Conservation (phyloP, 2,888 invertebrate species). For the Caenorhabditis imperialis region DNA sequence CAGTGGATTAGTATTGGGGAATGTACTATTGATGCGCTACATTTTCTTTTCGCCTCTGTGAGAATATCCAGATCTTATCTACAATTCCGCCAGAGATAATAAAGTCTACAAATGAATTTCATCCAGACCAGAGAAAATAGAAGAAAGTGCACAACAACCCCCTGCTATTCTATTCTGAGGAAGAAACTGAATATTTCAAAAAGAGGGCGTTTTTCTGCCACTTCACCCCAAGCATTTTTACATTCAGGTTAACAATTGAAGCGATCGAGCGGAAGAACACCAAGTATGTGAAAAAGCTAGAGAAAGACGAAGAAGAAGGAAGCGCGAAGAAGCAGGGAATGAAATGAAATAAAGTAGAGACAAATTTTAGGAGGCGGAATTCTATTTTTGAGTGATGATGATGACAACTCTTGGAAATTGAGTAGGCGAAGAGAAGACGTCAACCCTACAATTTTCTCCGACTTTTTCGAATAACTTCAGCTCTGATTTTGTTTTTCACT, state of each 20-base stretch:
- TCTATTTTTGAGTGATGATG: constrained; percentile 51
- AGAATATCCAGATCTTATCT: too few species aligned
- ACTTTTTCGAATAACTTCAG: too few species aligned
- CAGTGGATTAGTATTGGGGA: too few species aligned
- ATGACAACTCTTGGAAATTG: constrained; percentile 39
- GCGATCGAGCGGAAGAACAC: constrained; percentile 43
- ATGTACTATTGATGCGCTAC: too few species aligned
- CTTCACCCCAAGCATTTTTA: constrained; percentile 10
- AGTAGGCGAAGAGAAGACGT: constrained; percentile 23
- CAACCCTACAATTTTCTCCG: constrained; percentile 23
- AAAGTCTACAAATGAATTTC: too few species aligned
- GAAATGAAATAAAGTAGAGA: constrained; percentile 35
- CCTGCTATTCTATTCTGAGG: too few species aligned
- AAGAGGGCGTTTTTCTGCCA: too few species aligned
- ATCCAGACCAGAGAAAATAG: too few species aligned
- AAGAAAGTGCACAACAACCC: too few species aligned
- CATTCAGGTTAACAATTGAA: constrained; percentile 34
- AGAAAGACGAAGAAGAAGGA: constrained; percentile 8
- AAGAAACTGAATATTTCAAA: too few species aligned
- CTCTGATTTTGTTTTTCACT: constrained; percentile 3
- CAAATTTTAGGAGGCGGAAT: constrained; percentile 20
- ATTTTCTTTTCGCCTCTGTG: too few species aligned
- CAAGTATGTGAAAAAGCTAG: constrained; percentile 12
- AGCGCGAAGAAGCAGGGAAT: constrained; percentile 14
- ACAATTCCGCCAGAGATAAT: too few species aligned